phyloP scores from a whole-genome alignment of 2,113 vertebrate species.

The Loxodonta africana region DNA sequence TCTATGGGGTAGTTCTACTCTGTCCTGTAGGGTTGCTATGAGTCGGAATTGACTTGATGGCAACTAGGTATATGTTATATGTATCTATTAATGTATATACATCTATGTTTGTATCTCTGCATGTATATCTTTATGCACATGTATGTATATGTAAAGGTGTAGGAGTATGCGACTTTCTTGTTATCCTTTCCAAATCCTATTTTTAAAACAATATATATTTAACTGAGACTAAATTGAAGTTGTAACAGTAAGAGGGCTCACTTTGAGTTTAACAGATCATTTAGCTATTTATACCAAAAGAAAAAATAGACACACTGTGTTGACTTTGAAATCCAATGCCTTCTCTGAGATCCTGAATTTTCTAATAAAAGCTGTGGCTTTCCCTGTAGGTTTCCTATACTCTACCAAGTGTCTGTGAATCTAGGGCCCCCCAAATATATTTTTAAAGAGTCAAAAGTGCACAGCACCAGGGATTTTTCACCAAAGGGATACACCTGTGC shows the following conservation, averaged over 20 bases:
- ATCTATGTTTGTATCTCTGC: too few relatives aligned
- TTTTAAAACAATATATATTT: background rate
- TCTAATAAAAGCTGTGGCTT: background rate
- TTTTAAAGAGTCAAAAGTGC: background rate
- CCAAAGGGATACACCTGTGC: background rate
- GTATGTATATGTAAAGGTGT: accelerated
- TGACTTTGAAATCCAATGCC: background rate
- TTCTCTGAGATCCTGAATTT: background rate
- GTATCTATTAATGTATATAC: too few relatives aligned
- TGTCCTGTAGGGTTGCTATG: too few relatives aligned
- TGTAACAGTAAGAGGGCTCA: background rate
- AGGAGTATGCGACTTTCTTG: too few relatives aligned
- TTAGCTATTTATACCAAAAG: background rate
- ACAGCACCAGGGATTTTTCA: too few relatives aligned
- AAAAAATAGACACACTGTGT: background rate
- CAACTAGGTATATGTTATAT: too few relatives aligned
- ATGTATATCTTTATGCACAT: too few relatives aligned
- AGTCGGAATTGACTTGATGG: too few relatives aligned
- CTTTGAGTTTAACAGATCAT: background rate
- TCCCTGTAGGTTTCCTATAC: background rate
- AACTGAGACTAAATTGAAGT: background rate
- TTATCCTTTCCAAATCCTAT: too few relatives aligned
- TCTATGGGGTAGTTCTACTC: too few relatives aligned
- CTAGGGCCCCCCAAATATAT: background rate
- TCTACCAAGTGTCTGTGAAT: background rate